These are phyloP conservation scores for Myotis yumanensis DNA, from an alignment of 2,113 vertebrate genomes.

Conservation along the genomic window DNA sequence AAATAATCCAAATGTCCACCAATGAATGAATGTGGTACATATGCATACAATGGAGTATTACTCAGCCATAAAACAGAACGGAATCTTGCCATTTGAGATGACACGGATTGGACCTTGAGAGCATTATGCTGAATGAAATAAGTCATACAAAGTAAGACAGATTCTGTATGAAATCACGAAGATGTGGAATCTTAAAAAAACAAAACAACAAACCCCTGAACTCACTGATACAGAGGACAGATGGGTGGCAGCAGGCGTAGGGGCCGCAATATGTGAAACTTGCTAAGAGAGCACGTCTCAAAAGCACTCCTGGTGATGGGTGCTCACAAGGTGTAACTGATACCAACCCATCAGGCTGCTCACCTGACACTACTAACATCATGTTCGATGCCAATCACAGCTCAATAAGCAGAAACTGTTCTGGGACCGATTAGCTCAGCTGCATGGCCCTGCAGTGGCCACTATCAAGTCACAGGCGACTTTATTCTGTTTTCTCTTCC, in stretches of 20 bases:
- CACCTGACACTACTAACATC: not conserved
- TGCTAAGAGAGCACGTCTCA: not conserved
- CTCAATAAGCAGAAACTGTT: not conserved
- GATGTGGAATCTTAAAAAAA: not conserved
- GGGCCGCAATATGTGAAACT: not conserved
- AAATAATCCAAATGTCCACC: not conserved
- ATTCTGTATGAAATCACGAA: not conserved
- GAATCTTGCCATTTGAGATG: not conserved
- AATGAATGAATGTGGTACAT: not conserved
- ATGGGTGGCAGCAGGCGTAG: not conserved
- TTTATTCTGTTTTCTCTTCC: not conserved
- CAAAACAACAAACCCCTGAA: not conserved
- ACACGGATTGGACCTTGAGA: not conserved
- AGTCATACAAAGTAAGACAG: not conserved
- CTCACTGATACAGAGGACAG: not conserved
- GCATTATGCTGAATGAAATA: not conserved
- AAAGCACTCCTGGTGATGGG: not conserved
- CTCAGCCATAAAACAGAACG: not conserved
- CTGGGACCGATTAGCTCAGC: not conserved
- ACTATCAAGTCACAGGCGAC: not conserved
- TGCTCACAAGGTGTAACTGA: not conserved
- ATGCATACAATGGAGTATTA: not conserved
- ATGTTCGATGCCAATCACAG: not conserved
- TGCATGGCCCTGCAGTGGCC: not conserved
- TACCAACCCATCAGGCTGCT: fast-evolving